Evolutionary conservation across 2,797 vertebrate genomes (phyloP).

Genomic region (Alectoris magna): DNA sequence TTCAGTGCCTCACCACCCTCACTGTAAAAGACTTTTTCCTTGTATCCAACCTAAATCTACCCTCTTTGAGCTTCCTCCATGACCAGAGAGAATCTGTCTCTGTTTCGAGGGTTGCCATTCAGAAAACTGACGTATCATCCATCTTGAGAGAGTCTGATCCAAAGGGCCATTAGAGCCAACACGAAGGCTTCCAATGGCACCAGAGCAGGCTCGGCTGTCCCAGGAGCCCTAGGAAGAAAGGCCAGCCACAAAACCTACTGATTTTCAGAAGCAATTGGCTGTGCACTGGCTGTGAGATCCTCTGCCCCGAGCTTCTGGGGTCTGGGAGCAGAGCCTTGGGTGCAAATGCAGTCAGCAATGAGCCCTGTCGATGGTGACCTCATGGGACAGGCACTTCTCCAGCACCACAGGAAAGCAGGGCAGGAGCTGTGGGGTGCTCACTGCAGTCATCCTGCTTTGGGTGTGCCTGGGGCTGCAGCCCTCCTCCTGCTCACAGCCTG

Average conservation of each 20-base stretch:
- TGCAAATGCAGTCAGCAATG: neutral
- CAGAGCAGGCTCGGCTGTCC: neutral
- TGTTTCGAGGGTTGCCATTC: neutral
- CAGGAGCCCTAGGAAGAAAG: accelerated
- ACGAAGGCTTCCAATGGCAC: neutral
- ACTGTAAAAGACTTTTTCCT: too few species aligned
- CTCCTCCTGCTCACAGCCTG: neutral
- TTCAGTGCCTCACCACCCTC: too few species aligned
- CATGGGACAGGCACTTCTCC: neutral
- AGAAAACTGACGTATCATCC: neutral
- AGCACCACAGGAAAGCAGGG: accelerated
- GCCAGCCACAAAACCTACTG: neutral
- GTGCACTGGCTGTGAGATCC: accelerated
- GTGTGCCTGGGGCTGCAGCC: neutral
- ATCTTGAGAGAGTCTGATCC: neutral
- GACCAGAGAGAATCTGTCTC: neutral
- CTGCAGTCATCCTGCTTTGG: neutral
- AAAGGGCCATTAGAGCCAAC: neutral
- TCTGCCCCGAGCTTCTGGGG: neutral
- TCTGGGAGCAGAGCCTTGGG: neutral
- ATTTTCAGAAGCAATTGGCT: accelerated
- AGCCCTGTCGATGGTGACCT: neutral
- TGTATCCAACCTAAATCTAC: too few species aligned
- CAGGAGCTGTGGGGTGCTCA: too few species aligned
- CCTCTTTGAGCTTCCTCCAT: neutral